phyloP scores from a whole-genome alignment of 2,888 invertebrate species.

The Ceraclea dissimilis region DNA sequence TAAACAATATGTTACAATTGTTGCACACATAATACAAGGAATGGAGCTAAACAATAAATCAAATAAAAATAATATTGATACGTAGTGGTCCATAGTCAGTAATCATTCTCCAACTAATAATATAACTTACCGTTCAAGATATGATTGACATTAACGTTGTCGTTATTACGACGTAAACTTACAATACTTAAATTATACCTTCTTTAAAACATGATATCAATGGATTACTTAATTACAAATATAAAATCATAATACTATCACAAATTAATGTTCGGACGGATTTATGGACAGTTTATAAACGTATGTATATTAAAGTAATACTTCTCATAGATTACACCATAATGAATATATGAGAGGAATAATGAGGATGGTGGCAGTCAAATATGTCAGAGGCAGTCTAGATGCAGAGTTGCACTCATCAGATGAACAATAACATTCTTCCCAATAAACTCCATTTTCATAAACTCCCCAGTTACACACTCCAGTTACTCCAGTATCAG shows the following conservation, averaged over 20 bases:
- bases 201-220: neutral
- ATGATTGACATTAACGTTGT: no score
- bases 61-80: no score
- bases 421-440: slow-evolving; percentile 90
- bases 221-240: neutral
- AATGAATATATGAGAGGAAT: neutral
- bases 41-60: no score
- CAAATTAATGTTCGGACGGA: neutral
- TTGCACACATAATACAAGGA: no score
- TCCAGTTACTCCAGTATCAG: slow-evolving; percentile 86
- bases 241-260: neutral
- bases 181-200: no score
- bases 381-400: neutral
- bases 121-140: no score
- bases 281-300: neutral
- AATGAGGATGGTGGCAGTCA: neutral
- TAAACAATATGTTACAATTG: no score
- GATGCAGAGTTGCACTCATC: slow-evolving; percentile 72
- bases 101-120: no score
- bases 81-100: no score
- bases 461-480: slow-evolving; percentile 96
- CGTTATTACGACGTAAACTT: no score
- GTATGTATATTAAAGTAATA: neutral
- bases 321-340: neutral
- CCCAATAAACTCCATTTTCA: slow-evolving; percentile 93